phyloP scores from a whole-genome alignment of 2,888 invertebrate genomes.

The Sarcophaga variegata region DNA sequence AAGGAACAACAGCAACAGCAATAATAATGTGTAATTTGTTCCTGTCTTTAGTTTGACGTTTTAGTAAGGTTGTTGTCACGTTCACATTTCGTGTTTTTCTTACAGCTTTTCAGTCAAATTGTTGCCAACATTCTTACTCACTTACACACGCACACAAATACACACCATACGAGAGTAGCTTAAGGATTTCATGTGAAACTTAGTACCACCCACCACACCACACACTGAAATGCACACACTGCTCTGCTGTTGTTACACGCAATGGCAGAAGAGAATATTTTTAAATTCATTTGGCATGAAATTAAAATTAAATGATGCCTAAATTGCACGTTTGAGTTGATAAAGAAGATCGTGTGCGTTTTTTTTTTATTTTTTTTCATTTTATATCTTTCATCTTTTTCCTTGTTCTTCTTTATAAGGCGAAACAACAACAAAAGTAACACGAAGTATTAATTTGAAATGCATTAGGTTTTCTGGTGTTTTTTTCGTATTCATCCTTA shows the following conservation, averaged over 20 bases:
- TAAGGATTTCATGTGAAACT: constrained; percentile 11
- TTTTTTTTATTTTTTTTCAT: too few species aligned
- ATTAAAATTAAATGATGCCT: constrained; percentile 70
- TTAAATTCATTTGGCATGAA: constrained; percentile 70
- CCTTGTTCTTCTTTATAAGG: background rate
- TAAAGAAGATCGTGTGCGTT: constrained; percentile 19
- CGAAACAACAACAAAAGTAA: background rate
- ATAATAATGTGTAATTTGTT: constrained; percentile 68
- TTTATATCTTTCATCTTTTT: too few species aligned
- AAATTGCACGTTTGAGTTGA: constrained; percentile 66
- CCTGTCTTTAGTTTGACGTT: constrained; percentile 69
- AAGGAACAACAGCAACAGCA: background rate
- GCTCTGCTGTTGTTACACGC: background rate
- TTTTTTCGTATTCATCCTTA: constrained; percentile 11
- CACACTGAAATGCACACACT: constrained; percentile 45
- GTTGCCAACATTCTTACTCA: constrained; percentile 18
- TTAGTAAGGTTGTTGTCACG: constrained; percentile 69
- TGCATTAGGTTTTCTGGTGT: constrained; percentile 27
- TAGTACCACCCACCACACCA: background rate
- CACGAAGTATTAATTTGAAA: constrained; percentile 31
- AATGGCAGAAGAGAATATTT: constrained; percentile 44
- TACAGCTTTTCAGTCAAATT: constrained; percentile 61
- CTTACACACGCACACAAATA: constrained; percentile 12
- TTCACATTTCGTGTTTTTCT: constrained; percentile 64
- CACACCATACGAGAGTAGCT: constrained; percentile 19